These are phyloP conservation scores for Hippopotamus amphibius DNA, from an alignment of 2,113 vertebrate genomes.

Conservation along the genomic window DNA sequence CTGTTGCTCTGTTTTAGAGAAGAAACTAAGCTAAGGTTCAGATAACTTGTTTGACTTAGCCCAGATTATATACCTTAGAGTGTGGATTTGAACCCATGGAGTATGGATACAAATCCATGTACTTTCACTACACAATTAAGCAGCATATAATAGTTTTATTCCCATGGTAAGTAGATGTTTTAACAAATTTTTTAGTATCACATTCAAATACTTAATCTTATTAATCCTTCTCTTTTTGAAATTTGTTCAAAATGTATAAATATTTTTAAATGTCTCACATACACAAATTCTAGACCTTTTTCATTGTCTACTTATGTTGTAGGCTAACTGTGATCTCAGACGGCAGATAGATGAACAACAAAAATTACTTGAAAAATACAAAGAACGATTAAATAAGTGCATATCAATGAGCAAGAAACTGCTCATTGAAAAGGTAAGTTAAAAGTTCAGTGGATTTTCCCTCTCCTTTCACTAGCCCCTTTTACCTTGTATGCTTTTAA, in stretches of 20 bases:
- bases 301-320: slow-evolving; percentile 71
- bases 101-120: neutral
- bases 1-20: slow-evolving; percentile 52
- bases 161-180: neutral
- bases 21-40: slow-evolving; percentile 3
- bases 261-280: slow-evolving; percentile 10
- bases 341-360: slow-evolving; percentile 99
- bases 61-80: neutral
- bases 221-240: neutral
- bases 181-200: neutral
- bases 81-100: slow-evolving; percentile 8
- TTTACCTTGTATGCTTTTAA: slow-evolving; percentile 31
- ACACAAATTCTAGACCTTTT: slow-evolving; percentile 51
- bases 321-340: slow-evolving; percentile 99
- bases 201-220: slow-evolving; percentile 8
- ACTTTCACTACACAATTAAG: neutral
- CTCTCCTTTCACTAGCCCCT: slow-evolving; percentile 24
- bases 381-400: slow-evolving; percentile 99
- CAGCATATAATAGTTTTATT: neutral
- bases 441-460: slow-evolving; percentile 1
- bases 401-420: slow-evolving; percentile 99
- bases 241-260: slow-evolving; percentile 52
- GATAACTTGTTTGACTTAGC: neutral
- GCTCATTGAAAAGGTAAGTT: slow-evolving; percentile 98
- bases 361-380: slow-evolving; percentile 99